phyloP scores from a whole-genome alignment of 2,888 invertebrate species.

The Drosophila ezoana region DNA sequence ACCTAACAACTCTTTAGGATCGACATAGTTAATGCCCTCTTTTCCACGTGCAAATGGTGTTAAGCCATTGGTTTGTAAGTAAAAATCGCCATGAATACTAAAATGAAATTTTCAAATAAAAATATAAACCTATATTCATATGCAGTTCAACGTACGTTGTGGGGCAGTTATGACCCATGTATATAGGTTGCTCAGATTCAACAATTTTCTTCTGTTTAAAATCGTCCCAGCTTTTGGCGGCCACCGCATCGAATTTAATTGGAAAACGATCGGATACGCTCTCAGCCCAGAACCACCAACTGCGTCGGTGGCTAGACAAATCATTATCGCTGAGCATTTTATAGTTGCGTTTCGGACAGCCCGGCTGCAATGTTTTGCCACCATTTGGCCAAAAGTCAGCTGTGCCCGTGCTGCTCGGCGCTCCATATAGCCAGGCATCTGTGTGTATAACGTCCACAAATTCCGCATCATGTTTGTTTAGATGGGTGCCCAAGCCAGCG shows the following conservation, averaged over 20 bases:
- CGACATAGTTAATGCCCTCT: constrained; percentile 75
- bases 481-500: constrained; percentile 79
- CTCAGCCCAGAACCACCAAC: constrained; percentile 88
- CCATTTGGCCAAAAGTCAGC: constrained; percentile 88
- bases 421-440: constrained; percentile 88
- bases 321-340: constrained; percentile 84
- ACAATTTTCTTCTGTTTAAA: constrained; percentile 85
- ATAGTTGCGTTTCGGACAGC: constrained; percentile 86
- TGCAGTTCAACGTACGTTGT: constrained; percentile 64
- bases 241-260: constrained; percentile 86
- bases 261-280: constrained; percentile 84
- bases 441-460: constrained; percentile 90
- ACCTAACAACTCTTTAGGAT: constrained; percentile 72
- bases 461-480: constrained; percentile 86
- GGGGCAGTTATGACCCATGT: constrained; percentile 84
- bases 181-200: constrained; percentile 56
- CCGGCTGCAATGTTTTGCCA: constrained; percentile 87
- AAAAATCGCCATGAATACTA: constrained; percentile 83
- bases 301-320: constrained; percentile 87
- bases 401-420: constrained; percentile 87
- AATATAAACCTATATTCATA: background rate
- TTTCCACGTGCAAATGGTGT: constrained; percentile 82
- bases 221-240: constrained; percentile 86
- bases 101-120: constrained; percentile 15
- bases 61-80: constrained; percentile 83